Conservation (phyloP, 1,140 invertebrate species). For the Bombus haemorrhoidalis region DNA sequence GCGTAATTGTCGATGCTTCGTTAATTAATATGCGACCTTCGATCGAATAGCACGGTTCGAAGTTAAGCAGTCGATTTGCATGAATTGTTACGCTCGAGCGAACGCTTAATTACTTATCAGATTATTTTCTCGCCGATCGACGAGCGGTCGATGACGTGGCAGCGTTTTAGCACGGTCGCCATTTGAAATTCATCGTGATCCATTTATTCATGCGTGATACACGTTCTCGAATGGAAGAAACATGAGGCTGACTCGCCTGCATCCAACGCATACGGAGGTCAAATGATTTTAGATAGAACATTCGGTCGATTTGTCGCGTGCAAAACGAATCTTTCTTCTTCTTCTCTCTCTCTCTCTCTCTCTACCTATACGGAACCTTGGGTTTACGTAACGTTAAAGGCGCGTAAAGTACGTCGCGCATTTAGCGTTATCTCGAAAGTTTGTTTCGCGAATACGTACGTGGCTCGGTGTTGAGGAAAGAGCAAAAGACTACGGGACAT, state of each 20-base stretch:
- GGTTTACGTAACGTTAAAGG: not conserved
- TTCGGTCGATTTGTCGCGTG: not conserved
- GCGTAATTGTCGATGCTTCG: not conserved
- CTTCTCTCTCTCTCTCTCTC: not conserved
- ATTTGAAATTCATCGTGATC: constrained; percentile 62
- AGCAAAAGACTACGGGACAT: constrained; percentile 59
- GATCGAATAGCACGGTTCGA: not conserved
- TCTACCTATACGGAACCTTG: not conserved
- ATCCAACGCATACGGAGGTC: constrained; percentile 53
- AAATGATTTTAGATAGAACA: constrained; percentile 29
- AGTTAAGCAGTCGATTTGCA: not conserved
- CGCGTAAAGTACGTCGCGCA: not conserved
- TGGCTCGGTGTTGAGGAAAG: not conserved
- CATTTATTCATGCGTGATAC: constrained; percentile 64
- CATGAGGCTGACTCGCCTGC: constrained; percentile 46
- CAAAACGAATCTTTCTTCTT: not conserved
- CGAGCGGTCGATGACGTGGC: not conserved
- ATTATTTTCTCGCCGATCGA: constrained; percentile 5
- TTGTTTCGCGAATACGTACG: not conserved
- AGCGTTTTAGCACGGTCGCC: not conserved
- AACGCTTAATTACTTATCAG: constrained; percentile 40
- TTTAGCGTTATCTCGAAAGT: not conserved
- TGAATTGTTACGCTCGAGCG: constrained; percentile 12
- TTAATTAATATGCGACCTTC: constrained; percentile 33
- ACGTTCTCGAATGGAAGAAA: constrained; percentile 55